Conservation (phyloP, 2,797 vertebrate species). For the Eidolon dupreanum region DNA sequence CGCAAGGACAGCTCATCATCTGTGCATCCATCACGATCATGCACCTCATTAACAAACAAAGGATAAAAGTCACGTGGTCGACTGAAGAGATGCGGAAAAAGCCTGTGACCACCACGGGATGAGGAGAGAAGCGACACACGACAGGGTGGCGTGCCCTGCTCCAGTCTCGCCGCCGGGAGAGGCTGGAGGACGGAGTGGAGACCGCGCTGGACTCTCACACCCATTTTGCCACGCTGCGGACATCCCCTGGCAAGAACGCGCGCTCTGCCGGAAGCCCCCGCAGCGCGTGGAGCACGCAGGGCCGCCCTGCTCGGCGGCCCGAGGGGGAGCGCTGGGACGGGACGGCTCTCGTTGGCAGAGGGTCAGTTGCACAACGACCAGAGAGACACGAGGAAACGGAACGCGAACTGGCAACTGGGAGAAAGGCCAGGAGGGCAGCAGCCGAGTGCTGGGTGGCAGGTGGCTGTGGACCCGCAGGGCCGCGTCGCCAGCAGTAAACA, state of each 20-base stretch:
- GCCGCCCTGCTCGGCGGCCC: neutral
- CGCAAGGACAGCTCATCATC: too few species aligned
- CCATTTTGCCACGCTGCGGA: neutral
- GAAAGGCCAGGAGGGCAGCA: conserved; percentile 67
- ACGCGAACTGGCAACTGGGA: conserved; percentile 55
- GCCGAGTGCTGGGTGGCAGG: conserved; percentile 67
- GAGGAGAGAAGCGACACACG: neutral
- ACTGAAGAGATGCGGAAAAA: too few species aligned
- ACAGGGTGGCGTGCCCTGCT: neutral
- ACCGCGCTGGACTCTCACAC: neutral
- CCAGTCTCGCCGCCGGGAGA: neutral
- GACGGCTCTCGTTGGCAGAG: conserved; percentile 25
- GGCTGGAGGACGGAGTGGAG: neutral
- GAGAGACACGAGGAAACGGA: conserved; percentile 43
- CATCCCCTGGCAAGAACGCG: neutral
- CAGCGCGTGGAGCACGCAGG: neutral
- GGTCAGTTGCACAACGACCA: neutral
- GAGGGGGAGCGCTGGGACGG: neutral
- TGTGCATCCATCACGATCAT: too few species aligned
- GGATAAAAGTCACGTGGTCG: too few species aligned
- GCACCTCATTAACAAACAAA: too few species aligned
- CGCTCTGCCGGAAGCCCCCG: neutral
- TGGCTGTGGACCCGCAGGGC: conserved; percentile 49
- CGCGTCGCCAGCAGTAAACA: conserved; percentile 58
- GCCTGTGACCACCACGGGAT: neutral